Evolutionary conservation across 1,140 invertebrate genomes (phyloP).

Genomic region (Tetramorium alpestre): DNA sequence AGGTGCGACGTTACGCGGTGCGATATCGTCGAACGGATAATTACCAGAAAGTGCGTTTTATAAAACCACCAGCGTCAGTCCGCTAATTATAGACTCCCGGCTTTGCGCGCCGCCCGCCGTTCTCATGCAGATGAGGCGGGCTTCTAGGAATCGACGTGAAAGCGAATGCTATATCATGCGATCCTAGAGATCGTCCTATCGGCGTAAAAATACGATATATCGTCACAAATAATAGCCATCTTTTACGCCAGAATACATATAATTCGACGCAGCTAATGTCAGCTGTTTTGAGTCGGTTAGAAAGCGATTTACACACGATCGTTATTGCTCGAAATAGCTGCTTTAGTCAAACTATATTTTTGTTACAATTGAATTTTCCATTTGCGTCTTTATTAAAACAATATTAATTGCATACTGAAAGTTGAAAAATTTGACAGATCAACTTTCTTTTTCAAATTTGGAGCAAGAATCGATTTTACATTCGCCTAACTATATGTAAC

Average conservation of each 20-base stretch:
- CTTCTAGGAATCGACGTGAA: constrained; percentile 58
- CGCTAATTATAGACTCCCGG: constrained; percentile 65
- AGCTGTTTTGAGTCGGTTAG: not conserved
- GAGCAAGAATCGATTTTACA: not conserved
- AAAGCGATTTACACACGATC: not conserved
- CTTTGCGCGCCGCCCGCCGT: constrained; percentile 51
- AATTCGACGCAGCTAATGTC: not conserved
- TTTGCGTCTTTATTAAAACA: not conserved
- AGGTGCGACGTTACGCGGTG: constrained; percentile 42
- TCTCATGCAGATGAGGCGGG: constrained; percentile 26
- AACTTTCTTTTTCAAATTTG: not conserved
- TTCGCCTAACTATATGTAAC: not conserved
- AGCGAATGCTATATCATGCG: constrained; percentile 22
- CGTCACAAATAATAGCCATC: constrained; percentile 16
- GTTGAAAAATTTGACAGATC: not conserved
- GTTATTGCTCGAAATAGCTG: not conserved
- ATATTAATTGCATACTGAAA: not conserved
- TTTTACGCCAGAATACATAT: constrained; percentile 17
- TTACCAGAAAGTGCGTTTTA: constrained; percentile 64
- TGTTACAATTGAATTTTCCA: not conserved
- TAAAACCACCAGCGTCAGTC: constrained; percentile 64
- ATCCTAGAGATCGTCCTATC: not conserved
- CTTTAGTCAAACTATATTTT: not conserved
- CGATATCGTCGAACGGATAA: constrained; percentile 69
- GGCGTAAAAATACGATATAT: constrained; percentile 9